Evolutionary conservation across 2,113 vertebrate genomes (phyloP).

Genomic region (Panurus biarmicus): DNA sequence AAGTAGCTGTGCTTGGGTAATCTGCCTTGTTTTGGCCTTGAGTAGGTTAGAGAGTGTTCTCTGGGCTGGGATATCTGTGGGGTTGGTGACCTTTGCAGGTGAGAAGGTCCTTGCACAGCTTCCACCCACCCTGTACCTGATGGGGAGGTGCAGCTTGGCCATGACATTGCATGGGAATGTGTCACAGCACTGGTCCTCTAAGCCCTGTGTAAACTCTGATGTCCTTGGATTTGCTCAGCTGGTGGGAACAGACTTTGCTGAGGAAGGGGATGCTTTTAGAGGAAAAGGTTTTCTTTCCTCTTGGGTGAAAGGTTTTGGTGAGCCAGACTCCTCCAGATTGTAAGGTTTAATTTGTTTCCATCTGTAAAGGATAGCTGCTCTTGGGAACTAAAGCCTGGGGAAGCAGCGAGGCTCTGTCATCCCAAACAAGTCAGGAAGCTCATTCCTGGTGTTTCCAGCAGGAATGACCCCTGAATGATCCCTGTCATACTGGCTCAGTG

Average conservation of each 20-base stretch:
- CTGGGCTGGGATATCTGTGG: not conserved
- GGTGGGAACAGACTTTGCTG: not conserved
- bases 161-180: fast-evolving
- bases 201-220: not conserved
- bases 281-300: not conserved
- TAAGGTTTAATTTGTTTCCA: not conserved
- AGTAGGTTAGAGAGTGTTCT: too few relatives aligned
- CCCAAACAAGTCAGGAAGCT: not conserved
- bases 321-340: not conserved
- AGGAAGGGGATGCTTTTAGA: not conserved
- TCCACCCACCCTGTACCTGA: too few relatives aligned
- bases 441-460: not conserved
- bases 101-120: not conserved
- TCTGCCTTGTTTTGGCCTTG: not conserved
- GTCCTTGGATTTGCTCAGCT: not conserved
- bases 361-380: not conserved
- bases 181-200: fast-evolving
- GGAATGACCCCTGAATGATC: too few relatives aligned
- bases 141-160: too few relatives aligned
- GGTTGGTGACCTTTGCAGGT: not conserved
- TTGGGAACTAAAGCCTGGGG: not conserved
- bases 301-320: not conserved
- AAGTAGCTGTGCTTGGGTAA: not conserved
- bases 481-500: fast-evolving
- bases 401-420: not conserved